Base-by-base conservation (phyloP, 2,797 vertebrate species). In the Microctenopoma stevenorrisi region DNA sequence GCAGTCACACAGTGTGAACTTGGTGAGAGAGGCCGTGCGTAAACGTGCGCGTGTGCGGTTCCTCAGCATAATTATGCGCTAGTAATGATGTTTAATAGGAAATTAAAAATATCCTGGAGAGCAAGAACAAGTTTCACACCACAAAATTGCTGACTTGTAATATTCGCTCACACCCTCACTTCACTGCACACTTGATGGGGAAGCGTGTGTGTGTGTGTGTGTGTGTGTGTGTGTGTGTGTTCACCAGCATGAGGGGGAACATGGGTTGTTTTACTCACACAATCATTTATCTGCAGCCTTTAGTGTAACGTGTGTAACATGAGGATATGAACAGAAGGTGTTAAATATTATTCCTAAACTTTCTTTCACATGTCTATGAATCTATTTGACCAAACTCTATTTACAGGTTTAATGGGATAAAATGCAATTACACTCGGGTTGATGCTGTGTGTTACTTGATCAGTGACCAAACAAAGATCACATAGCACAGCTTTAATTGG, bases 61-160 rank as follows among this genome's bases (percentile, higher is more conserved):
- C 35, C 18, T 14, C 40, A 71, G 64, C 52, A 68, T 64, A 76
- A 77, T 72, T 68, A 79, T 58, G 66, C 22, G 22, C 63, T 69
- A 37, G 44, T 83, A 82, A 83, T 82, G 78, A 85, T 76, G 71
- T 74, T 78, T 83, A 82, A 86, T 86, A 78, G 79, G 76, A 85
- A 89, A 89, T 90, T 91, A 82, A 86, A 91, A 91, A 88, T 90
- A 88, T 86, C 86, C 82, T 30, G 49, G 79, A 82, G 74, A 80
- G 83, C 76, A 55, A 73, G 64, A 78, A 65, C 72, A 78, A 82
- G 88, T 88, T 90, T 81, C 67, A 82, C 76, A 72, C 68, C 63
- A 72, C 49, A 63, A 72, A 88, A 81, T 37, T 78, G 88, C 87
- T 89, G 84, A 91, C 79, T 88, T 74, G 68, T 56, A 77, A 78